phyloP scores from a whole-genome alignment of 2,113 vertebrate genomes.

The Nibea albiflora region DNA sequence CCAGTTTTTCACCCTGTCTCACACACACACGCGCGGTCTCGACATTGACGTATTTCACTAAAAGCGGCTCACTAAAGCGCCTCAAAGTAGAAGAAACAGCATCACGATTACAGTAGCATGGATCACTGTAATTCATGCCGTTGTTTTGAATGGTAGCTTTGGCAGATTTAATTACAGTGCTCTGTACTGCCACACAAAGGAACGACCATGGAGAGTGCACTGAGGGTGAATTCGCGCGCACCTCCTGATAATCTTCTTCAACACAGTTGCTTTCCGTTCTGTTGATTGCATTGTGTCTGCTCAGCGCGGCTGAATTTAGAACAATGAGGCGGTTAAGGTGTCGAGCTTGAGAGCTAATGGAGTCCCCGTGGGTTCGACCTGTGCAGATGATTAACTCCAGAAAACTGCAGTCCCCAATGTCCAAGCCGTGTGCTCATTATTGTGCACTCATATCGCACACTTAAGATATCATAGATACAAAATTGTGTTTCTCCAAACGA shows the following conservation, averaged over 20 bases:
- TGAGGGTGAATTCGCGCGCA: neutral
- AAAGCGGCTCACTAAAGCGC: too few relatives aligned
- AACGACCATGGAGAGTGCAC: neutral
- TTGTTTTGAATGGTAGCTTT: neutral
- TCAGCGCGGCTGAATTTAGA: neutral
- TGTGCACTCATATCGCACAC: neutral
- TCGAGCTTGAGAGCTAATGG: neutral
- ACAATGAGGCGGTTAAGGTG: neutral
- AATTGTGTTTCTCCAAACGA: constrained; percentile 15
- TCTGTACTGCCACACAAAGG: neutral
- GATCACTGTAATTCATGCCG: neutral
- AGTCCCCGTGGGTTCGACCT: neutral
- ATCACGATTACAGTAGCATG: neutral
- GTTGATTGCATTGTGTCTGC: neutral
- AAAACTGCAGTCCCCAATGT: too few relatives aligned
- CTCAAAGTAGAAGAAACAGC: neutral
- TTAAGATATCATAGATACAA: constrained; percentile 3
- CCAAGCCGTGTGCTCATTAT: neutral
- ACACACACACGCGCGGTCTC: neutral
- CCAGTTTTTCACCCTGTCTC: neutral
- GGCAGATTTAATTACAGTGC: neutral
- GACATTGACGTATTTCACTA: neutral
- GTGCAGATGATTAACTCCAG: neutral
- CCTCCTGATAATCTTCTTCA: neutral
- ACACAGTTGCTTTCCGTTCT: neutral